Evolutionary conservation across 2,888 invertebrate genomes (phyloP), one percentile per base, ranked within the genome.

Genomic region (Theretra japonica): DNA sequence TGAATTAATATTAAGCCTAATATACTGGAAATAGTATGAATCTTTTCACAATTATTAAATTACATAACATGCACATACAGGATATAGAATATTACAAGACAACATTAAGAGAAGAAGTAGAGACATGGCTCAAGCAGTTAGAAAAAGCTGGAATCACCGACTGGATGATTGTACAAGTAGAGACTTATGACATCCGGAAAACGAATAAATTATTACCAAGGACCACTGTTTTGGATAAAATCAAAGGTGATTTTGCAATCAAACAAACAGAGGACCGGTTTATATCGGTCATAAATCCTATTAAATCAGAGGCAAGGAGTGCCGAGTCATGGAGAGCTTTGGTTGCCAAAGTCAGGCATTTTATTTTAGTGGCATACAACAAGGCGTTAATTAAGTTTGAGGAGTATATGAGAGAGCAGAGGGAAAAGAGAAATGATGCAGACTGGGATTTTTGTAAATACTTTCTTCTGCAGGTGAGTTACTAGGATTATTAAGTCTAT

Each of bases 381-480:
- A 96, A 97, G 79, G 97, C 97, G 33, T 95, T 99, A 48, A 95
- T 97, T 68, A 96, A 96, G 83, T 97, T 98, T 88, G 98, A 99
- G 89, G 98, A 99, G 84, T 95, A 97, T 78, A 97, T 99, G 94
- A 95, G 99, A 78, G 97, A 97, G 73, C 97, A 98, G 83, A 95
- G 99, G 73, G 99, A 99, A 88, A 97, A 97, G 83, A 95, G 99
- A 72, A 99, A 98, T 90, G 97, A 98, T 84, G 95, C 96, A 0
- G 97, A 97, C 41, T 99, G 99, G 99, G 97, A 97, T 89, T 99
- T 99, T 94, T 97, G 97, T 88, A 96, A 97, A 88, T 99, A 99
- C 93, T 99, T 99, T 94, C 95, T 98, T 80, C 95, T 99, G 79
- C 98, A 98, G 95, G 97, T 97, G 91, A 86, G 77, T 77, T 70